Percentiles rank a stretch among this genome's conserved stretches.
Conservation (phyloP, 2,888 invertebrate species). For the Protula sp. region DNA sequence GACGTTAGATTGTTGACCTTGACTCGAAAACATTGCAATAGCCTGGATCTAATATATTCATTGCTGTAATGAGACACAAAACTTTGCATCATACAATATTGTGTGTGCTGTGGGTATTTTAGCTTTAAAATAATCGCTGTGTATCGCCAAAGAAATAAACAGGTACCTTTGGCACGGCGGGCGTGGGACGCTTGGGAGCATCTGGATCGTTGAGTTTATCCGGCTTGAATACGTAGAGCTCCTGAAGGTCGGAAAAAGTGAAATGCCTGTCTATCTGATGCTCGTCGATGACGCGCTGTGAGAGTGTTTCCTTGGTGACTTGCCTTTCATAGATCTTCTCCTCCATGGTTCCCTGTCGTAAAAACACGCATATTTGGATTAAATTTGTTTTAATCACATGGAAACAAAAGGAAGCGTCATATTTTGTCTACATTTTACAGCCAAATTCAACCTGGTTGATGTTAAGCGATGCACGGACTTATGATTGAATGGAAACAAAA, state of each 20-base stretch:
- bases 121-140: background rate
- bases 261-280: slow-evolving; percentile 94
- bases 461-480: too few relatives aligned
- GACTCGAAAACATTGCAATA: too few relatives aligned
- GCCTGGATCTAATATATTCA: too few relatives aligned
- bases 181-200: slow-evolving; percentile 59
- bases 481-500: too few relatives aligned
- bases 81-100: background rate
- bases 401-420: too few relatives aligned
- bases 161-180: slow-evolving; percentile 71
- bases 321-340: slow-evolving; percentile 56
- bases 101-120: background rate
- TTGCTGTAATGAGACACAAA: too few relatives aligned
- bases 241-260: slow-evolving; percentile 79
- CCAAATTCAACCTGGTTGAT: too few relatives aligned
- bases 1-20: too few relatives aligned
- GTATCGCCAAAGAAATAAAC: too few relatives aligned
- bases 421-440: too few relatives aligned
- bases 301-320: slow-evolving; percentile 86
- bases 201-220: slow-evolving; percentile 40
- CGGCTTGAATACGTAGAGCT: slow-evolving; percentile 79
- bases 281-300: slow-evolving; percentile 90
- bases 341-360: slow-evolving; percentile 63
- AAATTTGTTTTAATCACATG: background rate
- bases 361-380: background rate